These are phyloP conservation scores for Misgurnus anguillicaudatus DNA, from an alignment of 2,113 vertebrate genomes.

Conservation along the genomic window DNA sequence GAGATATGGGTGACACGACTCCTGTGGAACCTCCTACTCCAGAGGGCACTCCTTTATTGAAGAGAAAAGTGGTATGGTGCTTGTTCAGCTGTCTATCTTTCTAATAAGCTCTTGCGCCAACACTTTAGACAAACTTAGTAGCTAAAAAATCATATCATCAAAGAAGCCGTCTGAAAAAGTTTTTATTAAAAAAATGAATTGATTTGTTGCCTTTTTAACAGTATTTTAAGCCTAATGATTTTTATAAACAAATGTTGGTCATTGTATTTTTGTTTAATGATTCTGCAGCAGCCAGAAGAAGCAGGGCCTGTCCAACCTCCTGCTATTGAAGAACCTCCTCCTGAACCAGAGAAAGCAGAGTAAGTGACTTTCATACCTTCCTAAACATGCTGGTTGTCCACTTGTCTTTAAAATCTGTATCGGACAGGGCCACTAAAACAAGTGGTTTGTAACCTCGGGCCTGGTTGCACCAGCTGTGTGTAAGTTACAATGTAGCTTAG, in stretches of 20 bases:
- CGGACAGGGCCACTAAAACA: background rate
- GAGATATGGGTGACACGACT: slow-evolving; percentile 87
- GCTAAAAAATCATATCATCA: too few relatives aligned
- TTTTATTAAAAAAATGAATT: too few relatives aligned
- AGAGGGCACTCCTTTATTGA: slow-evolving; percentile 86
- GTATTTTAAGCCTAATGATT: background rate
- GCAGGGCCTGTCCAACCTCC: slow-evolving; percentile 67
- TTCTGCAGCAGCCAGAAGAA: slow-evolving; percentile 65
- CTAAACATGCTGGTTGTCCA: background rate
- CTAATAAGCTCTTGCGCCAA: too few relatives aligned
- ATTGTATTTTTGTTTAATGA: background rate
- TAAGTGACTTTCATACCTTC: slow-evolving; percentile 63
- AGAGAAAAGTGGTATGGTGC: slow-evolving; percentile 77
- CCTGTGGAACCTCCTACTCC: slow-evolving; percentile 87
- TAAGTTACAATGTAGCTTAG: too few relatives aligned
- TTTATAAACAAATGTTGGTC: background rate
- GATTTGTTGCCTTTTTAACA: too few relatives aligned
- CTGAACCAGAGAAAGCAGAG: slow-evolving; percentile 86
- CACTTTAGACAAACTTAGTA: too few relatives aligned
- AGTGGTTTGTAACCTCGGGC: too few relatives aligned
- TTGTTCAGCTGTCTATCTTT: background rate
- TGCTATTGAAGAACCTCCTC: slow-evolving; percentile 67
- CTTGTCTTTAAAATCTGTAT: background rate
- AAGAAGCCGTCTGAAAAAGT: too few relatives aligned
- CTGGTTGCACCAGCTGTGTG: too few relatives aligned